Percentiles rank a stretch among this genome's conserved stretches.
Conservation (phyloP, 2,113 vertebrate species). For the Oncorhynchus clarkii region DNA sequence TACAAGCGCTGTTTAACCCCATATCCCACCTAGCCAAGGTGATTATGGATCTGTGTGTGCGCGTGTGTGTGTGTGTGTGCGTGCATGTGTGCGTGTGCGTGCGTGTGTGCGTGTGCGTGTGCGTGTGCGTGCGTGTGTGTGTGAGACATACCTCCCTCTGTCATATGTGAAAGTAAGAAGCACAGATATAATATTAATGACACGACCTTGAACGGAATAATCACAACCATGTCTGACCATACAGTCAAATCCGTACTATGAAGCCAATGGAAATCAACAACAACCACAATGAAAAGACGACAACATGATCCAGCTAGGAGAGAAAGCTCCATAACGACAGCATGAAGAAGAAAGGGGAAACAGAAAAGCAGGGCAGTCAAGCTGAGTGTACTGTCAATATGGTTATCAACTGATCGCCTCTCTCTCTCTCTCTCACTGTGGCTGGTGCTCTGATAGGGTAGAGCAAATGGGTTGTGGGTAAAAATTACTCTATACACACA, state of each 20-base stretch:
- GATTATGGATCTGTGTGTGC: slow-evolving; percentile 10
- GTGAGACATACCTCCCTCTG: neutral
- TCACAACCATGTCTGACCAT: neutral
- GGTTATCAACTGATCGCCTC: slow-evolving; percentile 15
- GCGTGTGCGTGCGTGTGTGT: neutral
- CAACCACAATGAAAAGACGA: too few relatives aligned
- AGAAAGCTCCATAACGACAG: slow-evolving; percentile 1
- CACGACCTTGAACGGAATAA: slow-evolving; percentile 39
- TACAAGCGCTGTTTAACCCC: slow-evolving; percentile 4
- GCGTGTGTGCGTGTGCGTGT: neutral
- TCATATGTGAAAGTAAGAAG: neutral
- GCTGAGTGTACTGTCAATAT: slow-evolving; percentile 14
- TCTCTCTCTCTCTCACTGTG: slow-evolving; percentile 3
- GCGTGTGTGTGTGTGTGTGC: slow-evolving; percentile 6
- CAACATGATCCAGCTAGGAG: neutral
- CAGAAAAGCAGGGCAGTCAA: neutral
- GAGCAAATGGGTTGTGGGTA: slow-evolving; percentile 32
- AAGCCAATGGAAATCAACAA: too few relatives aligned
- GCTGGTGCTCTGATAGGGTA: slow-evolving; percentile 26
- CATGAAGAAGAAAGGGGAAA: neutral
- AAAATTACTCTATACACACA: slow-evolving; percentile 2
- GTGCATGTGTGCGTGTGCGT: neutral
- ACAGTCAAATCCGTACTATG: too few relatives aligned
- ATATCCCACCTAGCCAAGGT: slow-evolving; percentile 18
- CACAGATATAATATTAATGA: slow-evolving; percentile 38